These are phyloP conservation scores for Microtus richardsoni DNA, from an alignment of 2,113 vertebrate genomes.

Conservation along the genomic window DNA sequence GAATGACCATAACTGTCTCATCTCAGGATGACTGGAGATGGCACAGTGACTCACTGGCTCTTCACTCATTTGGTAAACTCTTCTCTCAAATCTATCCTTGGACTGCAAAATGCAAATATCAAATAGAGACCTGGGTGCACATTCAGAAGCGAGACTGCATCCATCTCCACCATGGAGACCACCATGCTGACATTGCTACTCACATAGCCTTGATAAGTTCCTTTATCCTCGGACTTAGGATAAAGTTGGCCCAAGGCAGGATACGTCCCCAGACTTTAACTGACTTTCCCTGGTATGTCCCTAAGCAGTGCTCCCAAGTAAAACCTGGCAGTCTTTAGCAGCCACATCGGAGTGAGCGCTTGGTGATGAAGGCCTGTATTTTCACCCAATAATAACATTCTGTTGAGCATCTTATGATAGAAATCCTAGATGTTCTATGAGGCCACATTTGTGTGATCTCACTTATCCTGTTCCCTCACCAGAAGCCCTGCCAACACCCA, in stretches of 20 bases:
- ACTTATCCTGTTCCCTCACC: accelerated
- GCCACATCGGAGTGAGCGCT: no score
- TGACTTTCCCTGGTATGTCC: background rate
- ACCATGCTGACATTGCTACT: background rate
- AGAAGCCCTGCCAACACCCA: background rate
- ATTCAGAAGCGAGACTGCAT: background rate
- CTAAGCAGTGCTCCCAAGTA: background rate
- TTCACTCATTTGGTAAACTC: background rate
- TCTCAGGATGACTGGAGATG: background rate
- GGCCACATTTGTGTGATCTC: background rate
- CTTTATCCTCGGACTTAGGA: background rate
- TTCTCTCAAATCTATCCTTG: background rate
- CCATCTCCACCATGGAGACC: background rate
- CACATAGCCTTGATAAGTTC: background rate
- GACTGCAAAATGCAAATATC: background rate
- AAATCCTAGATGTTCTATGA: background rate
- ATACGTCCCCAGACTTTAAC: background rate
- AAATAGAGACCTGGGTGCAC: background rate
- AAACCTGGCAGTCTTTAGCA: background rate
- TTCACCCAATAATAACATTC: background rate
- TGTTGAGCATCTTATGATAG: background rate
- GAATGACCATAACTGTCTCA: accelerated
- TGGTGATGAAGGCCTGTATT: background rate
- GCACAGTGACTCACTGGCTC: background rate
- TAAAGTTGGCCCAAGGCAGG: background rate